These are phyloP conservation scores for Drosophila vallismaia DNA, from an alignment of 2,888 invertebrate species.

Conservation along the genomic window DNA sequence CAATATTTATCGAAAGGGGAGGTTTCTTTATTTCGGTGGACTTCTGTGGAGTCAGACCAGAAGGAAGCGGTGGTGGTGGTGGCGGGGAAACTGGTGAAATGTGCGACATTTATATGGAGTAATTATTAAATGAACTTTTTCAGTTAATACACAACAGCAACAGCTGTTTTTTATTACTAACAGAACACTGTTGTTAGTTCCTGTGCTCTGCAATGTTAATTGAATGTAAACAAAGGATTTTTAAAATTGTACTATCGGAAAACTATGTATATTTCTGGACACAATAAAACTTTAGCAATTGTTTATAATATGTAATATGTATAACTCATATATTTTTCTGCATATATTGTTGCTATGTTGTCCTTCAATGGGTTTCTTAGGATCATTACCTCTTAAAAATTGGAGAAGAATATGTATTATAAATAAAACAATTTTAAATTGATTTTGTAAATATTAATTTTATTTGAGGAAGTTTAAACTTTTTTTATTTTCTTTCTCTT, in stretches of 20 bases:
- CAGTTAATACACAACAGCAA: slow-evolving; percentile 18
- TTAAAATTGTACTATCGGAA: background rate
- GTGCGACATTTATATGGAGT: slow-evolving; percentile 34
- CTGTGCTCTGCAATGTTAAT: background rate
- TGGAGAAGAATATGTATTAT: too few species aligned
- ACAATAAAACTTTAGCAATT: too few species aligned
- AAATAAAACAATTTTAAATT: background rate
- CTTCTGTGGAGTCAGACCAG: background rate
- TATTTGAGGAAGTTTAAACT: background rate
- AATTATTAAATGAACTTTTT: slow-evolving; percentile 4
- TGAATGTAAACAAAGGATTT: background rate
- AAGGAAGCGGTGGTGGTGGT: slow-evolving; percentile 36
- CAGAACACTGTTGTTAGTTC: background rate
- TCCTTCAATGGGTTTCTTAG: background rate
- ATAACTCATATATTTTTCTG: background rate
- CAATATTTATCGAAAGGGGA: background rate
- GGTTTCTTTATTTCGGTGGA: background rate
- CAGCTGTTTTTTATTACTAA: slow-evolving; percentile 24
- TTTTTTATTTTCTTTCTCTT: background rate
- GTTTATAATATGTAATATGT: too few species aligned
- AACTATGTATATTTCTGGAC: too few species aligned
- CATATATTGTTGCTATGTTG: background rate
- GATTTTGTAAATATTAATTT: background rate
- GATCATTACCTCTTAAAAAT: background rate
- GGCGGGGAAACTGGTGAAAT: slow-evolving; percentile 28